Percentiles rank a stretch among this genome's conserved stretches.
Evolutionary conservation across 1,140 invertebrate genomes (phyloP).

Genomic region (Drosophila tristis): DNA sequence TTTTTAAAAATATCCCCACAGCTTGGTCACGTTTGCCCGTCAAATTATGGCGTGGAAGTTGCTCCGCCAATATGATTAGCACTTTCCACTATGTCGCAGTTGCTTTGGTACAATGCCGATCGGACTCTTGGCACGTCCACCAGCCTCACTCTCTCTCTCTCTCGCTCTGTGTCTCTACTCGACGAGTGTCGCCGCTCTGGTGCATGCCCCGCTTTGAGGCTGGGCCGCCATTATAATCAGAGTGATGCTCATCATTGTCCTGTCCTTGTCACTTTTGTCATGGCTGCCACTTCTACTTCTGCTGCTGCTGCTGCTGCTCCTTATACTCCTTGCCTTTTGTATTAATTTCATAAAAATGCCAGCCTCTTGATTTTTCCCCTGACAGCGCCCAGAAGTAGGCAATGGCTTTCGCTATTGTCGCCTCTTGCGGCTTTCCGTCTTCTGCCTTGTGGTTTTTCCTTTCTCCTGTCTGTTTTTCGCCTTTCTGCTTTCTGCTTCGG

Average conservation of each 20-base stretch:
- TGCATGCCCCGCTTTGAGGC: slow-evolving; percentile 37
- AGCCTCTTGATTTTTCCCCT: slow-evolving; percentile 68
- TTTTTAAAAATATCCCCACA: slow-evolving; percentile 4
- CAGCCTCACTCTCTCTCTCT: too few relatives aligned
- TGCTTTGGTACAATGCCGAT: slow-evolving; percentile 26
- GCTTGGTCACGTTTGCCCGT: slow-evolving; percentile 76
- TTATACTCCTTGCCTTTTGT: slow-evolving; percentile 56
- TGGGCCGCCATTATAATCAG: slow-evolving; percentile 51
- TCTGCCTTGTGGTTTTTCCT: slow-evolving; percentile 6
- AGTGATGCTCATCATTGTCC: slow-evolving; percentile 60
- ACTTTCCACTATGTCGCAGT: slow-evolving; percentile 4
- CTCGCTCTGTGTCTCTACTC: slow-evolving; percentile 19
- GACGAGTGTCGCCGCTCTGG: slow-evolving; percentile 13
- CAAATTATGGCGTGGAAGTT: slow-evolving; percentile 54
- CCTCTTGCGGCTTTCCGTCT: slow-evolving; percentile 46
- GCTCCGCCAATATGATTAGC: slow-evolving; percentile 65
- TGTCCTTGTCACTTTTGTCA: slow-evolving; percentile 52
- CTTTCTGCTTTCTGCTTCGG: slow-evolving; percentile 1
- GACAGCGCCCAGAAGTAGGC: slow-evolving; percentile 68
- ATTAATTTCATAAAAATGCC: slow-evolving; percentile 82
- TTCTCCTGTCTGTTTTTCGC: slow-evolving; percentile 3
- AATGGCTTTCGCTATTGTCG: slow-evolving; percentile 64
- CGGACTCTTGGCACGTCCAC: slow-evolving; percentile 32
- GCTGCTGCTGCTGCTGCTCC: slow-evolving; percentile 26
- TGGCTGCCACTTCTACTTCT: slow-evolving; percentile 39